These are phyloP conservation scores for Diadema setosum DNA, from an alignment of 35 echinoderm and acorn worm genomes.

Conservation along the genomic window DNA sequence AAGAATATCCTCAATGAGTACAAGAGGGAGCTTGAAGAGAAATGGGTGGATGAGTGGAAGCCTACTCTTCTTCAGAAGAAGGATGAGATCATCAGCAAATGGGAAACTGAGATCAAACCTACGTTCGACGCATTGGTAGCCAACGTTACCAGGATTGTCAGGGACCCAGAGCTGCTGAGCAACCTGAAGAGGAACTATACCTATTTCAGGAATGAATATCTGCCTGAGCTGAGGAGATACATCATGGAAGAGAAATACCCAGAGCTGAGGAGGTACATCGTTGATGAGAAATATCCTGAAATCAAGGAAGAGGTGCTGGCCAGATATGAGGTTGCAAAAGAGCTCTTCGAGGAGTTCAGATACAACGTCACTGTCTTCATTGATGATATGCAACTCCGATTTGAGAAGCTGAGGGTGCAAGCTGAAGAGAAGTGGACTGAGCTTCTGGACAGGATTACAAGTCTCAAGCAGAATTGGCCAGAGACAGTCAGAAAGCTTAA, in stretches of 20 bases:
- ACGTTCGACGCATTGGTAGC: background rate
- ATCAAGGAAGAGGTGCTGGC: background rate
- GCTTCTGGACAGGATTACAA: background rate
- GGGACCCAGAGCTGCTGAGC: background rate
- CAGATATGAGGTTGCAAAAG: constrained; percentile 13
- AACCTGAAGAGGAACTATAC: background rate
- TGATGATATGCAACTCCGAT: background rate
- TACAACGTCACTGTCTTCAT: constrained; percentile 8
- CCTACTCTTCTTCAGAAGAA: background rate
- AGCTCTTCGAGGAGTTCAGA: constrained; percentile 11
- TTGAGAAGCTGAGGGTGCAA: background rate
- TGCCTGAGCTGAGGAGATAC: background rate
- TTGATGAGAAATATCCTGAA: constrained; percentile 19
- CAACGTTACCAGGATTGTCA: background rate
- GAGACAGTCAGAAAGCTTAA: background rate
- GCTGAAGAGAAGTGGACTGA: background rate
- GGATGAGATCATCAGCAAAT: background rate
- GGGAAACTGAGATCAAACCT: background rate
- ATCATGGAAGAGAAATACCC: constrained; percentile 13
- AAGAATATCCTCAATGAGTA: background rate
- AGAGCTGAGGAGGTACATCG: background rate
- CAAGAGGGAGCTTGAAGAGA: background rate
- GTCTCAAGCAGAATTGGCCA: background rate
- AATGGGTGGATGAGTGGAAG: background rate
- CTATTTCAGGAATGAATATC: background rate